Base-by-base conservation (phyloP, 2,113 vertebrate genomes). In the Myrmecophaga tridactyla region DNA sequence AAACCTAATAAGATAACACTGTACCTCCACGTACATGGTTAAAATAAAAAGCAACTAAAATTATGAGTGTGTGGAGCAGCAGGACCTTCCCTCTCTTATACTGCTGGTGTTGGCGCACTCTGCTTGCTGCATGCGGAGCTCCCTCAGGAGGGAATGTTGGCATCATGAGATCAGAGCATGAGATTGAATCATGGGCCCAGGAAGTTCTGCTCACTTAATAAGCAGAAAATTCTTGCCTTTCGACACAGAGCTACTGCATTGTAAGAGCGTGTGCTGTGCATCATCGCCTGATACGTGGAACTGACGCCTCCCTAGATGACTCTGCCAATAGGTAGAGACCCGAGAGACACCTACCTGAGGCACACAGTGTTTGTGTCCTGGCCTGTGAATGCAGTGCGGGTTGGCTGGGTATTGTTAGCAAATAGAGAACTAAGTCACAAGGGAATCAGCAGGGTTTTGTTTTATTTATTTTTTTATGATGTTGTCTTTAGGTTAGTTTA, bases 401-500 rank as follows among this genome's bases (percentile, higher is more conserved):
- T 60, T 20, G 51, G 9, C 0, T 3, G 53, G 17, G 11, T 72
- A 21, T 8, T 36, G 27, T 73, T 78, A 10, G 29, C 62, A n/a
- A 41, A 39, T 11, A 6, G 67, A 67, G 9, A 34, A 31, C n/a
- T n/a, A 29, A 56, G 21, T 43, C 8, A 48, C 25, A 51, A 39
- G 1, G 48, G 48, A 67, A 60, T 21, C 43, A 94, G 48, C 34
- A 41, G 76, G 4, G 25, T 2, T 27, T 90, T 3, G 56, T 39
- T 90, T 11, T 58, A n/a, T 83, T 67, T 92, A 23, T 58, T 18
- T 51, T 73, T 73, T 34, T 70, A 7, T 43, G 53, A 23, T 53
- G 27, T 27, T 53, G 17, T 94, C 86, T 98, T 72, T 77, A 99
- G 99, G 98, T 99, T 97, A 98, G 98, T 96, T 97, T 99, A 94